Percentiles rank a stretch among this genome's conserved stretches.
These are phyloP conservation scores for Sphyrna mokarran DNA, from an alignment of 2,113 vertebrate genomes.

Conservation along the genomic window DNA sequence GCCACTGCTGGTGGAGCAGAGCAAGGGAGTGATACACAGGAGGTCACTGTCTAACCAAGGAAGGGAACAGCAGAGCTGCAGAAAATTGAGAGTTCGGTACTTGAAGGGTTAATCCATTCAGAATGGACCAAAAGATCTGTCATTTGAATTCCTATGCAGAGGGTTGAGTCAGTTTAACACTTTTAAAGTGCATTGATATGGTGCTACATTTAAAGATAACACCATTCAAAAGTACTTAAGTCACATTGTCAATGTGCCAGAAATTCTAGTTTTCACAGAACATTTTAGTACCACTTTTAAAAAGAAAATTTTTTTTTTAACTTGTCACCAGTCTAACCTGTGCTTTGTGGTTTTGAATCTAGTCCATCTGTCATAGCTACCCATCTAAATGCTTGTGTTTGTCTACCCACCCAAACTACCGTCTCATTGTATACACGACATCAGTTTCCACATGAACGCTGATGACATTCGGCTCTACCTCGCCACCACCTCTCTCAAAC, in stretches of 20 bases:
- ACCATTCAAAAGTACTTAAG: background rate
- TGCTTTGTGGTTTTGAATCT: background rate
- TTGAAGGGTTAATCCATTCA: background rate
- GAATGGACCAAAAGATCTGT: background rate
- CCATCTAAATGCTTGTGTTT: background rate
- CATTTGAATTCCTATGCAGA: background rate
- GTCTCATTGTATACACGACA: background rate
- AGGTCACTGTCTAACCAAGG: background rate
- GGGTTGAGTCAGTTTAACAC: conserved; percentile 1
- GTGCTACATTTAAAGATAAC: background rate
- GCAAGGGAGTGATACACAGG: too few species aligned
- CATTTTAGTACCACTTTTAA: background rate
- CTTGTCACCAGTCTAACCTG: background rate
- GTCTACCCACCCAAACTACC: background rate
- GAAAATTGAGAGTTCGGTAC: background rate
- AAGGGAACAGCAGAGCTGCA: background rate
- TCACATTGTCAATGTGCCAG: background rate
- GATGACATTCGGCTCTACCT: background rate
- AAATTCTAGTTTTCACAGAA: background rate
- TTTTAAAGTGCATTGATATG: background rate
- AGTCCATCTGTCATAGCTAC: background rate
- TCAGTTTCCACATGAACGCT: background rate
- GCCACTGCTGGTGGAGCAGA: background rate
- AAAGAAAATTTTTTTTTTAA: background rate
- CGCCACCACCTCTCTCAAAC: background rate